These are phyloP conservation scores for Elymnias hypermnestra DNA, from an alignment of 1,140 invertebrate species.

Conservation along the genomic window DNA sequence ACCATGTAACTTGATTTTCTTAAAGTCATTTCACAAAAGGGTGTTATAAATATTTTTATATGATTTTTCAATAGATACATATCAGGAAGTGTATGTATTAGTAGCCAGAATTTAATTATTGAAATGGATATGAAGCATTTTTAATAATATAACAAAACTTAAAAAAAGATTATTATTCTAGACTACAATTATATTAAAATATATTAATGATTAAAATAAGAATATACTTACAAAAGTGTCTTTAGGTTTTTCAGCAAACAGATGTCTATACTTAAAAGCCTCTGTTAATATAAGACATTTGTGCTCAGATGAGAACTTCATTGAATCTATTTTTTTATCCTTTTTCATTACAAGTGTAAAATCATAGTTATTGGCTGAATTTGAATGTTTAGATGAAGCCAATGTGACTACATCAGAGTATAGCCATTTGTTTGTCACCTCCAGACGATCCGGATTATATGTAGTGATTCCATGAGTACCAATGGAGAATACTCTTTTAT, in stretches of 20 bases:
- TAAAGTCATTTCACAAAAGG: too few relatives aligned
- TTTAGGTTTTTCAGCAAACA: conserved; percentile 87
- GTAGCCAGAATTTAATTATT: too few relatives aligned
- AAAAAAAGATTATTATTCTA: too few relatives aligned
- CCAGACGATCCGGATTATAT: conserved; percentile 95
- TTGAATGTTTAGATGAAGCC: conserved; percentile 79
- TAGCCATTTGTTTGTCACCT: conserved; percentile 95
- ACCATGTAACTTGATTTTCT: too few relatives aligned
- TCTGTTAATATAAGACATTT: conserved; percentile 94
- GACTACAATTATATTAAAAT: too few relatives aligned
- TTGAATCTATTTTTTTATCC: conserved; percentile 93
- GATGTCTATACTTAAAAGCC: conserved; percentile 87
- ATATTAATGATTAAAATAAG: too few relatives aligned
- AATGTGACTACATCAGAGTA: conserved; percentile 90
- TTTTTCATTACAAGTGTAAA: conserved; percentile 93
- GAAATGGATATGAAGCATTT: too few relatives aligned
- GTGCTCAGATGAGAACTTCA: conserved; percentile 98
- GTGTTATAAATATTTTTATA: too few relatives aligned
- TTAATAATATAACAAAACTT: too few relatives aligned
- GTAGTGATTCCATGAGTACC: conserved; percentile 97
- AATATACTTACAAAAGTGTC: conserved; percentile 82
- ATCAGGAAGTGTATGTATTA: too few relatives aligned
- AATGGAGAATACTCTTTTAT: conserved; percentile 98
- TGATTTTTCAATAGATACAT: too few relatives aligned
- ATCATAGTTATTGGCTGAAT: conserved; percentile 77